phyloP scores from a whole-genome alignment of 2,113 vertebrate genomes.

The Halichoeres trimaculatus region DNA sequence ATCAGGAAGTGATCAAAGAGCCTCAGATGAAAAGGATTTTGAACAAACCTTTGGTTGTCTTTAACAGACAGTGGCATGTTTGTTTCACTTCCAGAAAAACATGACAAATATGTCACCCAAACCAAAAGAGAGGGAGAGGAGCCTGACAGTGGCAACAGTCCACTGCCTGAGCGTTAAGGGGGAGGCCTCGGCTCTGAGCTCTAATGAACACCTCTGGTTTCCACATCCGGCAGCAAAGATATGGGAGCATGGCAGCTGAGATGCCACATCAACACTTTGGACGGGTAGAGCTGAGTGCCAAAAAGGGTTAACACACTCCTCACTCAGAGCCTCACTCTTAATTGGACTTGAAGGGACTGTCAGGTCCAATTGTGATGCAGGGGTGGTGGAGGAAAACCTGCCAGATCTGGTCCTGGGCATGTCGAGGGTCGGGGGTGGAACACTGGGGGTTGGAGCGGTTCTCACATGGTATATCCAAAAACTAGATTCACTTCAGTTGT shows the following conservation, averaged over 20 bases:
- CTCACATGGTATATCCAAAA: slow-evolving; percentile 38
- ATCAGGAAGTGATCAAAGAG: neutral
- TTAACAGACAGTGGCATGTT: slow-evolving; percentile 7
- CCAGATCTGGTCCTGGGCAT: slow-evolving; percentile 71
- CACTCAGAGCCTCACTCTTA: slow-evolving; percentile 75
- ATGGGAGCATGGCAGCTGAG: slow-evolving; percentile 51
- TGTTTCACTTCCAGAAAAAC: slow-evolving; percentile 18
- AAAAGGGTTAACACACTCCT: slow-evolving; percentile 76
- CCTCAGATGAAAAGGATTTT: slow-evolving; percentile 7
- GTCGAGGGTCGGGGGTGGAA: slow-evolving; percentile 20
- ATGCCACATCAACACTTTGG: slow-evolving; percentile 71
- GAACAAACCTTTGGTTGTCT: neutral
- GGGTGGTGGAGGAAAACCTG: slow-evolving; percentile 77
- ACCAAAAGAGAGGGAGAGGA: neutral
- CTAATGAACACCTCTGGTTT: slow-evolving; percentile 65
- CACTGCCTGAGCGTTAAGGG: slow-evolving; percentile 39
- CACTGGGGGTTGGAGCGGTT: slow-evolving; percentile 48
- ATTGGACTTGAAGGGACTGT: slow-evolving; percentile 85
- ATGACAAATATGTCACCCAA: too few species aligned
- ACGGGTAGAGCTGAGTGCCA: slow-evolving; percentile 59
- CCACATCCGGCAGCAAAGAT: slow-evolving; percentile 61
- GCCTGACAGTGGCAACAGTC: slow-evolving; percentile 50
- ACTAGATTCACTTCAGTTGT: neutral
- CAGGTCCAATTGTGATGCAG: slow-evolving; percentile 78
- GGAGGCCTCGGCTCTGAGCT: slow-evolving; percentile 39